Base-by-base conservation (phyloP, 2,888 invertebrate species). In the Platynereis dumerilii region DNA sequence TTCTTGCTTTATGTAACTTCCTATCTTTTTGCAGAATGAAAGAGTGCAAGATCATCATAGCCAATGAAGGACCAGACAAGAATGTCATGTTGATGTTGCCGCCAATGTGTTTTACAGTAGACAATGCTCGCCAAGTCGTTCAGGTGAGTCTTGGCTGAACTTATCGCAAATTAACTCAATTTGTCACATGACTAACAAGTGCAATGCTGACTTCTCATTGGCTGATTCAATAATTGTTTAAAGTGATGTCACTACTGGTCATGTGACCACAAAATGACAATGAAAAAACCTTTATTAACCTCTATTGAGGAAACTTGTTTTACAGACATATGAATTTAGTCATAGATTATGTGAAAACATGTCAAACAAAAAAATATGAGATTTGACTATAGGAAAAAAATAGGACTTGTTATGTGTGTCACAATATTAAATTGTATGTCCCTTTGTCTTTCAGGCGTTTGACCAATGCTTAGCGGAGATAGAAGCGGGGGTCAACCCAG, bases 21-120 rank as follows among this genome's bases (percentile, higher is more conserved):
- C 34, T 63, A 17, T 61, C 10, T 57, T 10, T 48, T 26, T 59
- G 22, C 44, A 64, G 64, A 58, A 66, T 78, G 65, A 80, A 80
- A 63, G 77, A 78, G 58, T 69, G 73, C 57, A 78, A 75, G 62
- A 75, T 80, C 26, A 72, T 80, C 53, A 69, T 76, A 10, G 71
- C 74, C 15, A 75, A 77, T 69, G 78, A 76, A 15, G 80, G 80
- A 17, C 74, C 75, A 54, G 77, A 79, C 42, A 78, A 75, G 65
- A 80, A 80, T 68, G 74, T 79, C 12, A 70, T 80, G 55, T 64
- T 69, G 22, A 60, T 80, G 52, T 67, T 68, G 3, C 80, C 80
- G 17, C 79, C 80, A 0, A 72, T 80, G 75, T 80, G 79, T 69
- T 79, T 80, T 65, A 79, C 78, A 3, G 73, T 73, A 66, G 79